Evolutionary conservation across 2,113 vertebrate genomes (phyloP), one percentile per base, ranked within the genome.

Genomic region (Antennarius striatus): DNA sequence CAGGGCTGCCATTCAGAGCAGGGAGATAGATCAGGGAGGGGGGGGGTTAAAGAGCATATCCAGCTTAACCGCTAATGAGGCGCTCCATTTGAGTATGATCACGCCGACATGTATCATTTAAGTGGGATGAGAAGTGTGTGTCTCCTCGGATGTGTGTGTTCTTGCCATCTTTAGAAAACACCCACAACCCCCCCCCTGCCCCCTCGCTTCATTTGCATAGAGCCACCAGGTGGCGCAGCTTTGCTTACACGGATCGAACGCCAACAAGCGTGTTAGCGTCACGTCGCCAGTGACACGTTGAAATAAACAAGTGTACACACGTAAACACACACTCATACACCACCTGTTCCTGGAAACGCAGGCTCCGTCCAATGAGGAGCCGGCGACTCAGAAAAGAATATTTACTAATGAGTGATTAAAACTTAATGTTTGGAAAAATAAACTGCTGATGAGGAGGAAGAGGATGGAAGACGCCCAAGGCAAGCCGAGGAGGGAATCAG

Each of bases 391-490:
- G 22, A 22, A 42, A 77, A 81, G 83, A 75, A 92, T 92, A 90
- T 89, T 65, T 83, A 88, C 82, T 90, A 90, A 91, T 86, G 83
- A 90, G 88, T 88, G 89, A 91, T 91, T 90, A 92, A 83, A 77
- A 68, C 51, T 77, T 68, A 75, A 89, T 77, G 85, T 88, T 81
- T 67, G 77, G 75, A 82, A 80, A 89, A 89, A 91, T 88, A 89
- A 89, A 82, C 40, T 50, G 74, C 68, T 17, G 45, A 57, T 11
- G 75, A 63, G 65, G 54, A 66, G 63, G 70, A 60, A 75, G 71
- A 73, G 79, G 67, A 58, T 48, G 68, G 57, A 56, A 69, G 72
- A 58, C 77, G 80, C 22, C 22, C 17, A 28, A 78, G 82, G 90
- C 75, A 14, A 81, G 40, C 5, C 17, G 49, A 50, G 57, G 49